Conservation (phyloP, 2,113 vertebrate species). For the Leucosticte australis region DNA sequence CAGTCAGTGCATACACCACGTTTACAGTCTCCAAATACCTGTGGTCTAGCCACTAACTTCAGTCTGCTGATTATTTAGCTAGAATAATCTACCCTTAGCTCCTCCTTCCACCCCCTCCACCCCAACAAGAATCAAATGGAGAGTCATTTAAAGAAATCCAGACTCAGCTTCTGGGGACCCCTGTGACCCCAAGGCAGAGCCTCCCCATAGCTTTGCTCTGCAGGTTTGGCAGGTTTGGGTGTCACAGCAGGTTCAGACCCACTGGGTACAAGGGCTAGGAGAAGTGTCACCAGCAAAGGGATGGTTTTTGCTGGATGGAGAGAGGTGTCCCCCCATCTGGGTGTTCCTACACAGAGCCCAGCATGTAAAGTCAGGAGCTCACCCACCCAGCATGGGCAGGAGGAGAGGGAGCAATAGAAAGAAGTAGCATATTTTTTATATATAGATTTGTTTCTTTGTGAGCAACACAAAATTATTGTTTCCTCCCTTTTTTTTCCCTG, state of each 20-base stretch:
- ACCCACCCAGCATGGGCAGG: accelerated
- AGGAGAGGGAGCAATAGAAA: neutral
- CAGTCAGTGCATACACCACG: neutral
- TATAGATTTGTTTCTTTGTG: neutral
- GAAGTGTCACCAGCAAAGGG: neutral
- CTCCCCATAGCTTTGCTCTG: neutral
- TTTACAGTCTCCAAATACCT: slow-evolving; percentile 40
- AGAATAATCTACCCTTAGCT: slow-evolving; percentile 34
- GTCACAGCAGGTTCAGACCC: accelerated
- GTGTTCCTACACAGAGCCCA: neutral
- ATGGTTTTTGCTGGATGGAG: neutral
- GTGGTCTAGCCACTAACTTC: slow-evolving; percentile 11
- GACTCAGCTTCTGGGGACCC: accelerated
- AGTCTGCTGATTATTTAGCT: slow-evolving; percentile 27
- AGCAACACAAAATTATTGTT: neutral
- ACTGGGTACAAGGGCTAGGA: too few relatives aligned
- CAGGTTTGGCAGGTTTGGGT: neutral
- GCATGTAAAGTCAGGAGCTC: neutral
- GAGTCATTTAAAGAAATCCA: neutral
- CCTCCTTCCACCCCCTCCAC: neutral
- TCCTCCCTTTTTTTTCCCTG: neutral
- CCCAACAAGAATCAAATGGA: neutral
- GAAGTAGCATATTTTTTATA: neutral
- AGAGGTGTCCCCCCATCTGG: neutral
- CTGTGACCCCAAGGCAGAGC: neutral